Conservation (phyloP, 2,888 invertebrate genomes). For the Apamea anceps region DNA sequence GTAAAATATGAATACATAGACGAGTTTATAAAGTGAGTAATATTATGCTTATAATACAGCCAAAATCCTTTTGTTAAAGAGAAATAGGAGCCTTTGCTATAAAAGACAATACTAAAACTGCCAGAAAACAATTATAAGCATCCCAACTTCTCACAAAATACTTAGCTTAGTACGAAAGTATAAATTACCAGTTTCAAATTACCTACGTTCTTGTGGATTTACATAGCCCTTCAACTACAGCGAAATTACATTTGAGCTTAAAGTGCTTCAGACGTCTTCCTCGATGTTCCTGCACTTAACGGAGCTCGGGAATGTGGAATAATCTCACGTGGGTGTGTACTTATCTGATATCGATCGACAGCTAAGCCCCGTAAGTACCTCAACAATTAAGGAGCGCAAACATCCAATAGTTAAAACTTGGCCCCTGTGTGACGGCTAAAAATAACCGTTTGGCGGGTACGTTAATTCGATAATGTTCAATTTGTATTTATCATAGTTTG, state of each 20-base stretch:
- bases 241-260: conserved; percentile 54
- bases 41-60: neutral
- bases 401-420: conserved; percentile 76
- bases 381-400: conserved; percentile 81
- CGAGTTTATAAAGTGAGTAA: neutral
- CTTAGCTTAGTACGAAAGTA: neutral
- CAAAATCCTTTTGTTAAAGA: neutral
- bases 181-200: conserved; percentile 40
- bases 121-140: neutral
- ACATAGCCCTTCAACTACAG: conserved; percentile 39
- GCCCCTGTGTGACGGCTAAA: conserved; percentile 33
- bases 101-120: neutral
- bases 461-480: neutral
- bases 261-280: conserved; percentile 59
- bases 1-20: neutral
- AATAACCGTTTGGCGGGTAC: conserved; percentile 23
- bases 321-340: conserved; percentile 53
- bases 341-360: conserved; percentile 60
- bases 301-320: conserved; percentile 49
- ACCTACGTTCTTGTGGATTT: conserved; percentile 37
- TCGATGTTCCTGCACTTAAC: conserved; percentile 39
- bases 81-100: neutral
- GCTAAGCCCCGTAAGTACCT: conserved; percentile 63
- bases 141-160: conserved; percentile 10
- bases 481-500: no score